A percentile compares a stretch with the other conserved stretches of the same genome.
Conservation (phyloP, 2,113 vertebrate species). For the Erythrocebus patas region DNA sequence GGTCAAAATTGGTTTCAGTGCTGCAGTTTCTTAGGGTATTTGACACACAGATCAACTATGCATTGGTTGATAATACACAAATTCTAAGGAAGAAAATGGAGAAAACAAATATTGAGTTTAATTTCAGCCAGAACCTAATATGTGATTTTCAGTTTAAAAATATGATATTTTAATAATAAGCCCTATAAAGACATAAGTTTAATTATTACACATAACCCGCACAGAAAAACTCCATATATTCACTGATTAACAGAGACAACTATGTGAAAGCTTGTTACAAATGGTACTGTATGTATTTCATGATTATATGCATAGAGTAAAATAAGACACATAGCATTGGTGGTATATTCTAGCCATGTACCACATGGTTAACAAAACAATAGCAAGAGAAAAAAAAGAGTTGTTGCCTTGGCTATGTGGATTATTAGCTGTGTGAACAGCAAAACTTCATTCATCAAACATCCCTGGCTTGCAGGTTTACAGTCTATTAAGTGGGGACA, state of each 20-base stretch:
- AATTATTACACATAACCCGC: not conserved
- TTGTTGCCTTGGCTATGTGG: not conserved
- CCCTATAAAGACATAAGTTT: not conserved
- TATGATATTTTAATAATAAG: constrained; percentile 8
- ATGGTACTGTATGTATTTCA: not conserved
- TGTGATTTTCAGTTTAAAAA: not conserved
- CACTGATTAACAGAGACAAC: not conserved
- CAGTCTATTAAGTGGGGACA: not conserved
- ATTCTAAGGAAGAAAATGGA: not conserved
- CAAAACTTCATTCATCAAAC: not conserved
- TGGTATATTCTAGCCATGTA: not conserved
- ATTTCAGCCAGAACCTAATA: not conserved
- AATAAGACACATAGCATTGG: not conserved
- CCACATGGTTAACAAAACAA: not conserved
- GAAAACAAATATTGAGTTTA: not conserved
- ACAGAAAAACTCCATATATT: not conserved
- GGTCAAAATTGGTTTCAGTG: not conserved
- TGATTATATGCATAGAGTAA: not conserved
- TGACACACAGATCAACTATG: not conserved
- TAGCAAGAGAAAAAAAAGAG: too few relatives aligned
- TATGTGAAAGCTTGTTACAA: not conserved
- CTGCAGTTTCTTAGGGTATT: not conserved
- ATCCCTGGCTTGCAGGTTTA: not conserved
- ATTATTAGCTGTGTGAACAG: not conserved
- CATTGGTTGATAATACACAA: not conserved